phyloP scores from a whole-genome alignment of 1,140 invertebrate genomes.

The Drosophila pallidifrons region DNA sequence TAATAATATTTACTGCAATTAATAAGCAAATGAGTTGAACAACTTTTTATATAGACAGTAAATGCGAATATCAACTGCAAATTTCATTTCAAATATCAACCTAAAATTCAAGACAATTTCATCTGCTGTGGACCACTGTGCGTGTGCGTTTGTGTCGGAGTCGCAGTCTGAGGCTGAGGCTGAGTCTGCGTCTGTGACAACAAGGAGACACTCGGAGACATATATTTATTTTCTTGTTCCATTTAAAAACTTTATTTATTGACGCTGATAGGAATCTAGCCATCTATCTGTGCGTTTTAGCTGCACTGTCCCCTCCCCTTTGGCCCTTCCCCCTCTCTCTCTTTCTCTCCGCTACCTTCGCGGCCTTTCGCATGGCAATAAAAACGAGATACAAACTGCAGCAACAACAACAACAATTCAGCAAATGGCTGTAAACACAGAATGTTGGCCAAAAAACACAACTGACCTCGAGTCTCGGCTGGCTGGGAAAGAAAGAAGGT shows the following conservation, averaged over 20 bases:
- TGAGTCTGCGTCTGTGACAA: slow-evolving; percentile 62
- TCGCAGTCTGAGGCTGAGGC: not conserved
- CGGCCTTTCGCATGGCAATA: slow-evolving; percentile 65
- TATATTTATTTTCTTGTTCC: slow-evolving; percentile 82
- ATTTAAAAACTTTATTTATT: slow-evolving; percentile 83
- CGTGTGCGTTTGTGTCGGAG: slow-evolving; percentile 5
- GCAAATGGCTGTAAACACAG: slow-evolving; percentile 62
- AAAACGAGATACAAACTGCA: slow-evolving; percentile 66
- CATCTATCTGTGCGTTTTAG: slow-evolving; percentile 77
- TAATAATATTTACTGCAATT: too few relatives aligned
- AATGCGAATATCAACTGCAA: too few relatives aligned
- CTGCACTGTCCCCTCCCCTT: slow-evolving; percentile 11
- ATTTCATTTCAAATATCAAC: too few relatives aligned
- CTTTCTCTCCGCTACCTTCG: not conserved
- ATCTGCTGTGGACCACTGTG: slow-evolving; percentile 19
- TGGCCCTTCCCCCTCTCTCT: not conserved
- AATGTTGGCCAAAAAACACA: slow-evolving; percentile 62
- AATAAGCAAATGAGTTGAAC: too few relatives aligned
- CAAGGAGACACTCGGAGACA: slow-evolving; percentile 60
- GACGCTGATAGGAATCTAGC: slow-evolving; percentile 80
- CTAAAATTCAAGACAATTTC: not conserved
- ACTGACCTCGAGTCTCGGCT: slow-evolving; percentile 43
- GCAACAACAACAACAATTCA: slow-evolving; percentile 1
- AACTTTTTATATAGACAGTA: too few relatives aligned
- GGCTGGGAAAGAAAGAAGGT: too few relatives aligned